Conservation (phyloP, 2,113 vertebrate genomes). For the Austrofundulus limnaeus region DNA sequence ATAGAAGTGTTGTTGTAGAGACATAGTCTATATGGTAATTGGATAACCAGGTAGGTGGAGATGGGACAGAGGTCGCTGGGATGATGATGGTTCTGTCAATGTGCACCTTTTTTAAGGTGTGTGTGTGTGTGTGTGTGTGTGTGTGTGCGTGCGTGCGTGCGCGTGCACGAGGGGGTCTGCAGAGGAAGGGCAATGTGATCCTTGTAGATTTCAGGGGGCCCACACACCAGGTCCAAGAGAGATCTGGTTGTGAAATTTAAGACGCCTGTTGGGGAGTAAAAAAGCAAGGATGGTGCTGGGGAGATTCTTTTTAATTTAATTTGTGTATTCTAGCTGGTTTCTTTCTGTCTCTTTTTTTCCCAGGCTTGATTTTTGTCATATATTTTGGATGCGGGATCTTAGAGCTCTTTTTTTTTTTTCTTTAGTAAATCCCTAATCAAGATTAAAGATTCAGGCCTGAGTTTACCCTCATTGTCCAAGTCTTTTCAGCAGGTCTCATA, state of each 20-base stretch:
- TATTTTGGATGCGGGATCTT: constrained; percentile 46
- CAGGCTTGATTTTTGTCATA: constrained; percentile 41
- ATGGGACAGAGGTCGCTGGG: constrained; percentile 49
- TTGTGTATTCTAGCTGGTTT: constrained; percentile 66
- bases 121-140: constrained; percentile 34
- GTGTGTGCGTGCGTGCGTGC: constrained; percentile 32
- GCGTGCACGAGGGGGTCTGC: constrained; percentile 56
- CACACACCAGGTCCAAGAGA: constrained; percentile 71
- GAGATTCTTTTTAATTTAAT: constrained; percentile 43
- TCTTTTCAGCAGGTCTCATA: constrained; percentile 18
- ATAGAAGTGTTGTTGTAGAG: constrained; percentile 47
- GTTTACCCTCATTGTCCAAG: constrained; percentile 19
- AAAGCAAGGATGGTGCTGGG: constrained; percentile 19
- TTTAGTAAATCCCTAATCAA: constrained; percentile 64
- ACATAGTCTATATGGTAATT: constrained; percentile 55
- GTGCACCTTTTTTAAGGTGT: constrained; percentile 54
- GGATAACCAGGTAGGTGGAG: constrained; percentile 68
- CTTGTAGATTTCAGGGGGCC: constrained; percentile 72
- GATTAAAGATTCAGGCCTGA: constrained; percentile 35
- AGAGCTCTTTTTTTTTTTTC: constrained; percentile 4
- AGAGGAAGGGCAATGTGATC: constrained; percentile 77
- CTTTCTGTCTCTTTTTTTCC: constrained; percentile 1
- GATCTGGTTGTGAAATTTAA: constrained; percentile 78
- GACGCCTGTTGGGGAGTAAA: constrained; percentile 63
- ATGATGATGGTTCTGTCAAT: constrained; percentile 62